Evolutionary conservation across 2,888 invertebrate species (phyloP), one percentile per base, ranked within the genome.

Genomic region (Andrena fulva): DNA sequence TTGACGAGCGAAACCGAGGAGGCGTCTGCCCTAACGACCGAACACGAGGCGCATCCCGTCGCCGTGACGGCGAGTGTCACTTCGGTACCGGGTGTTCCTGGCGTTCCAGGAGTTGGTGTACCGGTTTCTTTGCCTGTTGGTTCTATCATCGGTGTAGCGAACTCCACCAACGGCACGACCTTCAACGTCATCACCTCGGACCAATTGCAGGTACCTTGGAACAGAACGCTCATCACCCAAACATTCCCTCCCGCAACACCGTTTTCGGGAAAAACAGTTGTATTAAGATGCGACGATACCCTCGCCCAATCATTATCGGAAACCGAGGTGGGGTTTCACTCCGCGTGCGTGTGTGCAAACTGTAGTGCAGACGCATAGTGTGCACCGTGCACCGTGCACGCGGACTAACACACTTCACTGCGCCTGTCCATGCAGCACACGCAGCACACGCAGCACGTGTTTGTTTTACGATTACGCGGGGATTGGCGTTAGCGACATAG

Each of bases 151-250:
- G 95, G 95, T 70, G 95, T 95, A 72, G 92, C 94, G 62, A 93
- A 93, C 82, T 92, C 94, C 10, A 91, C 91, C 86, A 95, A 97
- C 72, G 96, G 96, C 52, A 96, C 97, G 85, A 96, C 97, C 60
- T 97, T 97, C 94, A 98, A 97, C 95, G 97, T 97, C 91, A 97
- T 98, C 94, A 97, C 97, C 35, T 96, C 97, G 50, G 97, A 98
- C 91, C 97, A 97, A 92, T 94, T 98, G 92, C 97, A 97, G 91
- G 95, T 95, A 74, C 27, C 20, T 63, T 12, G 2, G 27, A 70
- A 71, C 50, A 2, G 31, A 8, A 6, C 3, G n/a, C 16, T 48
- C 10, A 24, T 35, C 16, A n/a, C 5, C 6, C n/a, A 27, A 42
- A 42, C 27, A 33, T 64, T 59, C n/a, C 7, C 24, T 33, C 16